Evolutionary conservation across 2,797 vertebrate genomes (phyloP), one percentile per base, ranked within the genome.

Genomic region (Garrulus glandarius): DNA sequence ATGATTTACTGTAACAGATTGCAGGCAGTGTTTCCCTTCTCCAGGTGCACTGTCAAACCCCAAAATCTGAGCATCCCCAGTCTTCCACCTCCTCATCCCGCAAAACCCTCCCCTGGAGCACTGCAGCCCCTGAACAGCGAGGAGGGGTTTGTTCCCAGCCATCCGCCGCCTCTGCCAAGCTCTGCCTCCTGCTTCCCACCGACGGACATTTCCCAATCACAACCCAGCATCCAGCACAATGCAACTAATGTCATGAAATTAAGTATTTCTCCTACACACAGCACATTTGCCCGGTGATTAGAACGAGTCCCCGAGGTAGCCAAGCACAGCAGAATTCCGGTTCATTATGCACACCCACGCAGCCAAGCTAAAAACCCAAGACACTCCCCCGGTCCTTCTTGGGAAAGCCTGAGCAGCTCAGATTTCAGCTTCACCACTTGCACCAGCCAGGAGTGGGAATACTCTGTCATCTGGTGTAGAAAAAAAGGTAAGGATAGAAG

Each of bases 291-390:
- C 93, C 89, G 61, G 93, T 94, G 95, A 94, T 96, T 92, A 94
- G 63, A 95, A 86, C 27, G 14, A 72, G 92, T 90, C 95, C 95
- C 92, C 55, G 88, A 96, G 93, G 95, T 92, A 93, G 95, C 80
- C 94, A 71, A 93, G 94, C 89, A 13, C 83, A 92, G 95, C 92
- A 96, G 93, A 92, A 91, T 75, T 74, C 60, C 69, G 46, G 92
- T 84, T 95, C 85, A 92, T 95, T 94, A 86, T 93, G 92, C 96
- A 94, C 93, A 88, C 95, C 95, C 95, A 95, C 88, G 90, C 95
- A 94, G 93, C 80, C 92, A 34, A 13, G 15, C 89, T 88, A 34
- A 92, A 81, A 77, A 81, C 86, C 91, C 91, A 84, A 86, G 95
- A 57, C 88, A 86, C 92, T 96, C 93, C 93, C 83, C 92, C 61